Percentiles rank a stretch among this genome's conserved stretches.
Evolutionary conservation across 2,888 invertebrate genomes (phyloP).

Genomic region (Perizoma affinitatum): DNA sequence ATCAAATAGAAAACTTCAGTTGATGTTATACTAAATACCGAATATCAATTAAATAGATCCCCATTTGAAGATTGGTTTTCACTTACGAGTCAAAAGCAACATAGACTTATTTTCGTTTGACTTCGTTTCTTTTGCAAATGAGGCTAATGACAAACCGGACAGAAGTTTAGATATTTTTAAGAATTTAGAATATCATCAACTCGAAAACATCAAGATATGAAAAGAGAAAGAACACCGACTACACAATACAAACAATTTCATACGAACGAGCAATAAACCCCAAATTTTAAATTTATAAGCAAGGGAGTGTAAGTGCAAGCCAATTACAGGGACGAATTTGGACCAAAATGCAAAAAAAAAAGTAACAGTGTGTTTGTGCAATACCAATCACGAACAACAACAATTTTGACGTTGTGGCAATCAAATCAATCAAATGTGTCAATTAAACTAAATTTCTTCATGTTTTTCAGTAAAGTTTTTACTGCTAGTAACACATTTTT

Average conservation of each 20-base stretch:
- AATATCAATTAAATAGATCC: not conserved
- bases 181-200: slow-evolving; percentile 56
- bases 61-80: no score
- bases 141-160: not conserved
- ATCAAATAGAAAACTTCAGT: slow-evolving; percentile 22
- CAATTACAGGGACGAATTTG: slow-evolving; percentile 63
- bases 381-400: slow-evolving; percentile 65
- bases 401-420: slow-evolving; percentile 49
- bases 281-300: slow-evolving; percentile 57
- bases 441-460: not conserved
- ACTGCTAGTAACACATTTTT: no score
- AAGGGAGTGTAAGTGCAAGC: slow-evolving; percentile 78
- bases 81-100: no score
- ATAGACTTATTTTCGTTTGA: no score
- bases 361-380: slow-evolving; percentile 66
- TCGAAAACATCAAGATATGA: slow-evolving; percentile 57
- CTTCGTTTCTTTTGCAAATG: no score
- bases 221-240: slow-evolving; percentile 84
- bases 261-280: slow-evolving; percentile 53
- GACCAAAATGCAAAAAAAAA: slow-evolving; percentile 55
- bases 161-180: not conserved
- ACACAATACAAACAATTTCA: slow-evolving; percentile 69
- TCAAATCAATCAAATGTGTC: slow-evolving; percentile 29
- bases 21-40: slow-evolving; percentile 43
- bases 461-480: no score